Evolutionary conservation across 2,888 invertebrate genomes (phyloP), one percentile per base, ranked within the genome.

Genomic region (Dyspetes luteomarginatus): DNA sequence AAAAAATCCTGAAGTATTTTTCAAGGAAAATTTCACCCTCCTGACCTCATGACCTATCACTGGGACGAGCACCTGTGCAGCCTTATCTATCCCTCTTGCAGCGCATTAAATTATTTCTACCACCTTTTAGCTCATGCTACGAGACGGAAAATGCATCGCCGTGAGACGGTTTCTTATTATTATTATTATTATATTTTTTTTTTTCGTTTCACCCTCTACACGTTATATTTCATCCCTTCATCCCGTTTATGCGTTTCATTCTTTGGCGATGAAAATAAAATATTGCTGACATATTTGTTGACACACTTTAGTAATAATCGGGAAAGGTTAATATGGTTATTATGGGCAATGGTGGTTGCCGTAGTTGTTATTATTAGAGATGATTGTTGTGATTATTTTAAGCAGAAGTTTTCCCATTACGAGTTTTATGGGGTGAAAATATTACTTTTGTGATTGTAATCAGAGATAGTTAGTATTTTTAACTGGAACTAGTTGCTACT

Each of bases 91-190:
- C 24, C 12, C 36, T 36, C 41, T 56, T 41, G 43, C 55, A 30
- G 62, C 43, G 55, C 45, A 45, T 50, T 73, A 73, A 50, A 48
- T 73, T 45, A 67, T 67, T 65, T 56, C 48, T 36, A 19, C 55
- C 62, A 36, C 43, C 45, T 55, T 41, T n/a, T 19, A 17, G 4
- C 52, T 12, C 9, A 52, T n/a, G 52, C 28, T 45, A 56, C 41
- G 43, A 17, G 52, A 62, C 15, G 55, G 22, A 62, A 69, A 43
- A 55, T 41, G 24, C 55, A 69, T 55, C 17, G 28, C 22, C 30
- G 43, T 19, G 26, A n/a, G 52, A 43, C 12, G 24, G 36, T 43
- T 7, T 24, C 62, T 41, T n/a, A 43, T 41, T 24, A 4, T 62
- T 43, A 62, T 22, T 4, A 41, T 4, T 45, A 15, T 30, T n/a